Evolutionary conservation across 2,888 invertebrate genomes (phyloP), one percentile per base, ranked within the genome.

Genomic region (Apodemia hepburni): DNA sequence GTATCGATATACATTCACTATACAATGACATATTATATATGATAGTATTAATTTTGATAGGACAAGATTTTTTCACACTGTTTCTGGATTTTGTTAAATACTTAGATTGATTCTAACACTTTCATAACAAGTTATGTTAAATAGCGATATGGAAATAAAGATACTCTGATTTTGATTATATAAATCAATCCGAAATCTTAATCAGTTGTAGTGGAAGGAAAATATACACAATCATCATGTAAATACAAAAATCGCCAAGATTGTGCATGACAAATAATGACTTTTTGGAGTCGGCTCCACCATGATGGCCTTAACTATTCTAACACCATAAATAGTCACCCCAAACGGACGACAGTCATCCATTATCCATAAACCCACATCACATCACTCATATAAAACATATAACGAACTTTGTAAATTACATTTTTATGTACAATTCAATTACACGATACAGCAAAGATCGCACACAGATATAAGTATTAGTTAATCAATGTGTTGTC

Each of bases 401-500:
- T 29, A 27, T 15, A 54, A 57, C 54, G 15, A 57, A 57, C 27
- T 57, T 57, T 54, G 54, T 54, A 15, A 54, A 54, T 45, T 54
- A 27, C 27, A 57, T 57, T 6, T n/a, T 57, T 27, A 57, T 57
- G 54, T 57, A 57, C 54, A 57, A 7, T 29, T 54, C 54, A 54
- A 17, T 47, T 47, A 47, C 45, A 17, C 45, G 45, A 47, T 7
- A 47, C 45, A 47, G 17, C 45, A 17, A 47, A 45, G 45, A 47
- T 47, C 45, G 45, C 45, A 59, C 17, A 33, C 42, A 0, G 4
- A 42, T 42, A 15, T 38, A 38, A 61, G 49, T 59, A 29, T 54
- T 27, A 54, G 51, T 54, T 22, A 51, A 51, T 22, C 49, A 29
- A 22, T 29, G 54, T 60, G 38, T 62, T 62, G 49, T 54, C 59